Evolutionary conservation across 1,140 invertebrate species (phyloP).

Genomic region (Atta cephalotes): DNA sequence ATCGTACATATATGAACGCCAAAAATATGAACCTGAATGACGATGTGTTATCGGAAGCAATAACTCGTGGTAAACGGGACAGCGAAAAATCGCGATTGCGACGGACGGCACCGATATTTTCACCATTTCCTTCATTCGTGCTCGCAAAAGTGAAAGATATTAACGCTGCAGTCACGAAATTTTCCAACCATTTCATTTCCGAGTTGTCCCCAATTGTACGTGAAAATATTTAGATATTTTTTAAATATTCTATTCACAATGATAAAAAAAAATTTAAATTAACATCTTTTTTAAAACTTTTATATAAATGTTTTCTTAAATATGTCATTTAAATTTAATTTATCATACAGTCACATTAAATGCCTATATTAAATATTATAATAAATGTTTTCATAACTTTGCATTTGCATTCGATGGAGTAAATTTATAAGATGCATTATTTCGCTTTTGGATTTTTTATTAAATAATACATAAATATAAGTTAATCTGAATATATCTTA

Average conservation of each 20-base stretch:
- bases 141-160: constrained; percentile 45
- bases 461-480: not conserved
- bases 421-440: not conserved
- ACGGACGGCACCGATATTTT: constrained; percentile 35
- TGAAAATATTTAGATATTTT: constrained; percentile 16
- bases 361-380: not conserved
- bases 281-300: not conserved
- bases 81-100: constrained; percentile 50
- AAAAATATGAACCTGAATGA: constrained; percentile 78
- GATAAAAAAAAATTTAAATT: too few species aligned
- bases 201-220: not conserved
- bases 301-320: not conserved
- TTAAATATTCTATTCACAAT: not conserved
- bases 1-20: constrained; percentile 71
- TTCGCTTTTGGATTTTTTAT: not conserved
- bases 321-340: not conserved
- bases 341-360: too few species aligned
- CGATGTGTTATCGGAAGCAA: constrained; percentile 77
- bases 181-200: constrained; percentile 20
- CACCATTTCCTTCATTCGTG: constrained; percentile 44
- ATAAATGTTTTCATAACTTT: not conserved
- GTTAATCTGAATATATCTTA: not conserved
- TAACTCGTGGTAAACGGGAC: constrained; percentile 73
- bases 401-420: not conserved
- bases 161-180: constrained; percentile 30